These are phyloP conservation scores for Dryobates pubescens DNA, from an alignment of 2,797 vertebrate species.

Conservation along the genomic window DNA sequence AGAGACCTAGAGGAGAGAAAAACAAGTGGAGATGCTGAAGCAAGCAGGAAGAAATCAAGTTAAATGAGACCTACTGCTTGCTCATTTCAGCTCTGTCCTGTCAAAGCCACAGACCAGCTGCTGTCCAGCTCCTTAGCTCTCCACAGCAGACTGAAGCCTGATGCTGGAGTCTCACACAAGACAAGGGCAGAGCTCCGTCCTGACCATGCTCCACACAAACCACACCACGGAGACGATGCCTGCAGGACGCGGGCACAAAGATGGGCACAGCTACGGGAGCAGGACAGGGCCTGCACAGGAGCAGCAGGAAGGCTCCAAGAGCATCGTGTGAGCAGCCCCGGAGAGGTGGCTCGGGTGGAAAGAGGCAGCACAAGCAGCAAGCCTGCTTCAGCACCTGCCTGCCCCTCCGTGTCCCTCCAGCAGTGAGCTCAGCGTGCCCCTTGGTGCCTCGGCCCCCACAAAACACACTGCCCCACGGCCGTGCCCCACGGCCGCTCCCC, in stretches of 20 bases:
- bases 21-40: too few species aligned
- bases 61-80: too few species aligned
- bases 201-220: fast-evolving
- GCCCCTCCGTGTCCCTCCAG: not conserved
- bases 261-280: fast-evolving
- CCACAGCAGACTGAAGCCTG: fast-evolving
- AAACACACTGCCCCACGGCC: too few species aligned
- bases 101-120: not conserved
- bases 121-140: not conserved
- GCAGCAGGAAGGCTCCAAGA: fast-evolving
- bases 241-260: fast-evolving
- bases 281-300: not conserved
- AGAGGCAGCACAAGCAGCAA: not conserved
- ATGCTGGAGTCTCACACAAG: not conserved
- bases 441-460: fast-evolving
- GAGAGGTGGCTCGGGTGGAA: not conserved
- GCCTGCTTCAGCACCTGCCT: fast-evolving
- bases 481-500: not conserved
- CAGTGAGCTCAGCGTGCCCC: not conserved
- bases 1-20: too few species aligned
- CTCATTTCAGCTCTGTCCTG: not conserved
- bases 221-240: fast-evolving
- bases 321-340: not conserved
- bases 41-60: too few species aligned
- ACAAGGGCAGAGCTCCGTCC: too few species aligned